Conservation (phyloP, 2,113 vertebrate species). For the Falco punctatus region DNA sequence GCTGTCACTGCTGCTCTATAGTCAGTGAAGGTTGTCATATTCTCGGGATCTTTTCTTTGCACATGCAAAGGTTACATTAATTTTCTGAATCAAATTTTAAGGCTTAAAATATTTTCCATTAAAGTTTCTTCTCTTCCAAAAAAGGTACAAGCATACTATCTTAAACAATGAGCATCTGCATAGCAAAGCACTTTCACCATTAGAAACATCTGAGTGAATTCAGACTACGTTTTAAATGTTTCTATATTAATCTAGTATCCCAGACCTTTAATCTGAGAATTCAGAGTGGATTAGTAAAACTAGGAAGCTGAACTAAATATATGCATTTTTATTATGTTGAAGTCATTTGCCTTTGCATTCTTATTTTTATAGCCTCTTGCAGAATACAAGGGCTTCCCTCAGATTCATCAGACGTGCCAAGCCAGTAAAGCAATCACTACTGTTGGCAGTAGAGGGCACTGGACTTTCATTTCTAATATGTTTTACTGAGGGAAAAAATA, state of each 20-base stretch:
- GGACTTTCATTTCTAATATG: conserved; percentile 22
- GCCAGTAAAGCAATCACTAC: not conserved
- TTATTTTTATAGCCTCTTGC: not conserved
- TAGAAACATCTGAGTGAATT: not conserved
- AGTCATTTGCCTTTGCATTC: not conserved
- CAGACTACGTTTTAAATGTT: not conserved
- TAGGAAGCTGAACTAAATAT: not conserved
- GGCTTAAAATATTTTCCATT: not conserved
- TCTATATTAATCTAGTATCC: not conserved
- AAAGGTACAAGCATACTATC: fast-evolving
- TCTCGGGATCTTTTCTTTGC: not conserved
- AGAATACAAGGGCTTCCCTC: not conserved
- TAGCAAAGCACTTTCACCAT: not conserved
- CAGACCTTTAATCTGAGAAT: not conserved
- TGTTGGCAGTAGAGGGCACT: conserved; percentile 46
- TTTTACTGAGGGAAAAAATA: not conserved
- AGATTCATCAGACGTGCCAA: not conserved
- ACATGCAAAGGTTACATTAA: fast-evolving
- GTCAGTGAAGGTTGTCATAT: not conserved
- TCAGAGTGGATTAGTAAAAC: not conserved
- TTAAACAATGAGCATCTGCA: not conserved
- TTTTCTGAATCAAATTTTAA: not conserved
- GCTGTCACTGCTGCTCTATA: not conserved
- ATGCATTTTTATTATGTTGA: not conserved
- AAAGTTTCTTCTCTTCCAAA: not conserved